Percentiles rank a stretch among this genome's conserved stretches.
Evolutionary conservation across 2,888 invertebrate species (phyloP).

Genomic region (Plagiodera versicolora): DNA sequence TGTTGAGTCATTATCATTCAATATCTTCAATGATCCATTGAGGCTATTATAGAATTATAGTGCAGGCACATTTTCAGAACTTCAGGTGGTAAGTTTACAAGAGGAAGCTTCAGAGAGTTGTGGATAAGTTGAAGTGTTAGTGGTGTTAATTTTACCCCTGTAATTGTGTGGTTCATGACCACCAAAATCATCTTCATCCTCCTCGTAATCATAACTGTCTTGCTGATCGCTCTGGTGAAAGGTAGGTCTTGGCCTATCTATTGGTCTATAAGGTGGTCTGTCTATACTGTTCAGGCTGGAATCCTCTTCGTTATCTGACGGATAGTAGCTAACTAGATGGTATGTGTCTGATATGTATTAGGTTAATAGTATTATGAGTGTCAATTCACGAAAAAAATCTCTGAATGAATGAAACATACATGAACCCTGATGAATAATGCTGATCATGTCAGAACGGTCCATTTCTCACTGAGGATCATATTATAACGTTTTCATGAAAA

Average conservation of each 20-base stretch:
- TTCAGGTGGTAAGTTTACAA: too few relatives aligned
- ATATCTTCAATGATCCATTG: too few relatives aligned
- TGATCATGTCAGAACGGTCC: too few relatives aligned
- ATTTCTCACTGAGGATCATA: too few relatives aligned
- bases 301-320: slow-evolving; percentile 46
- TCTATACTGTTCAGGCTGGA: slow-evolving; percentile 51
- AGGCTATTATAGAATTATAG: too few relatives aligned
- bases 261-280: slow-evolving; percentile 46
- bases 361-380: slow-evolving; percentile 34
- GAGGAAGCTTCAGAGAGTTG: background rate
- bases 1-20: too few relatives aligned
- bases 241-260: slow-evolving; percentile 18
- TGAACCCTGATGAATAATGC: too few relatives aligned
- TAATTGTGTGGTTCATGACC: slow-evolving; percentile 35
- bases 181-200: slow-evolving; percentile 29
- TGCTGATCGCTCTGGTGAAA: slow-evolving; percentile 18
- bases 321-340: slow-evolving; percentile 54
- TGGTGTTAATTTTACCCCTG: slow-evolving; percentile 38
- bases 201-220: slow-evolving; percentile 31
- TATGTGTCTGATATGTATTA: slow-evolving; percentile 49
- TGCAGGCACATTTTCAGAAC: too few relatives aligned
- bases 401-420: too few relatives aligned
- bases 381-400: slow-evolving; percentile 21
- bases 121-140: background rate
- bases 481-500: too few relatives aligned